Evolutionary conservation across 2,888 invertebrate species (phyloP), one percentile per base, ranked within the genome.

Genomic region (Xanthorhoe designata): DNA sequence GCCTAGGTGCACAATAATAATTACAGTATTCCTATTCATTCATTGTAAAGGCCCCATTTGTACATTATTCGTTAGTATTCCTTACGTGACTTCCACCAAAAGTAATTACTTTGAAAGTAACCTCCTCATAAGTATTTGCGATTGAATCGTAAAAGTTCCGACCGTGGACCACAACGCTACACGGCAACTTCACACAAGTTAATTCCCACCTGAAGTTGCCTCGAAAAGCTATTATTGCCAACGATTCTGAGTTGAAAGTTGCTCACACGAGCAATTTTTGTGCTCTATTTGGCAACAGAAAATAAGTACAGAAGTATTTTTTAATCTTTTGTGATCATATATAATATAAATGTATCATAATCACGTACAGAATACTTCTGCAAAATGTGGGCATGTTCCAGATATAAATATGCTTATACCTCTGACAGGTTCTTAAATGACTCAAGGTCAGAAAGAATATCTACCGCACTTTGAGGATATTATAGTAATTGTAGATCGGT

Each of bases 181-280:
- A 65, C 50, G 54, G 42, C 49, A 67, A 67, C 67, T 72, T 70
- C 65, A 68, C 64, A 64, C 63, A 61, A 68, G 66, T 70, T 70
- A 64, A 72, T 70, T 72, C 65, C 58, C 49, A 69, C 65, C 67
- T 68, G 57, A 68, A 68, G 68, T 68, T 64, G 32, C 47, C 68
- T 50, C 54, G 55, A 57, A 68, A 68, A 57, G 68, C 61, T 64
- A 64, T 68, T 64, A 67, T 68, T 64, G 38, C 68, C 53, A 57
- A 42, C 64, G 17, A 61, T 68, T 64, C 61, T 53, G 68, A 64
- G 57, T 61, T 64, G 35, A 57, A 61, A 42, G 38, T 60, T 56
- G 15, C 4, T 32, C 58, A 53, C 8, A 49, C 64, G 35, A 24
- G 52, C 52, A 52, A 63, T 24, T 50, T 63, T 4, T 53, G 1